Base-by-base conservation (phyloP, 1,140 invertebrate genomes). In the Lepeophtheirus salmonis region DNA sequence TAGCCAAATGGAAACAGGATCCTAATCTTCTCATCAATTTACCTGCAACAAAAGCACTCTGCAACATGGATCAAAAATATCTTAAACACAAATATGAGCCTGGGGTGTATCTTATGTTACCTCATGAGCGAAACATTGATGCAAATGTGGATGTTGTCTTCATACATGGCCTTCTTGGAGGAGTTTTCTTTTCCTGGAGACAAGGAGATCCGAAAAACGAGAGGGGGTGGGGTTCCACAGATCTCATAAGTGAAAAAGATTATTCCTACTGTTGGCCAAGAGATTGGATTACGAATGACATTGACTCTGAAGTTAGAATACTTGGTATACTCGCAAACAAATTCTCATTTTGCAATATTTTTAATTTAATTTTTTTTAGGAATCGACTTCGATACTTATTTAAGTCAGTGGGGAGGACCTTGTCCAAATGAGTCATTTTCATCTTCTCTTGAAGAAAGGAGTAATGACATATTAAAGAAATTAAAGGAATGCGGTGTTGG, bases 181-280 rank as follows among this genome's bases (percentile, higher is more conserved):
- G 59, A n/a, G 59, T 61, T 20, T 61, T 61, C 24, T 61, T 21
- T 26, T 21, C 59, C 22, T 61, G 59, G 59, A n/a, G 59, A 2
- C 59, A 61, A 24, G 14, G 22, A 13, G 59, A 61, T 25, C 16
- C 16, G 23, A 24, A 26, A 14, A 61, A 61, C 17, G 14, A 56
- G 21, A 18, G 59, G 2, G 49, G 21, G 12, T 61, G 55, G 55
- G 26, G 48, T 14, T 25, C 49, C 2, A 23, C 24, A n/a, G 21
- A 55, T 10, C 50, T 56, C 2, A 50, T 61, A 6, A 23, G 18
- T 25, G 25, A 20, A 2, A 23, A 61, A 4, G 59, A 61, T 24
- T 61, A 61, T 21, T 56, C 50, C 2, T 61, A 56, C 50, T 61
- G 59, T 24, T 61, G 59, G 59, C 59, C 59, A 13, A 48, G 59